These are phyloP conservation scores for Suncus etruscus DNA, from an alignment of 2,113 vertebrate species.

Conservation along the genomic window DNA sequence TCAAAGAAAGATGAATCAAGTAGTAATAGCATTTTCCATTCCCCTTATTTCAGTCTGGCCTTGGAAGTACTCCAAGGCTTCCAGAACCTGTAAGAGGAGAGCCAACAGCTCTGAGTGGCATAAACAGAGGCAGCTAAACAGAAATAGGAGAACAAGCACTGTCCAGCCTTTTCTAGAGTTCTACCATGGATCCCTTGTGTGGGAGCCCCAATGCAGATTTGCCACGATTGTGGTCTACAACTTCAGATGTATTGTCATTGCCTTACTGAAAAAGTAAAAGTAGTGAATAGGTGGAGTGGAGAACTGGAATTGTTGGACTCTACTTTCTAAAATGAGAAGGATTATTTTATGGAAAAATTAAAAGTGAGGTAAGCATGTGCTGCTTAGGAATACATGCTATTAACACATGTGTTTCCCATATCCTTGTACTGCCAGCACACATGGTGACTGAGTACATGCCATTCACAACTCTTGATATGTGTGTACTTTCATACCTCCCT, in stretches of 20 bases:
- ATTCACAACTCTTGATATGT: too few species aligned
- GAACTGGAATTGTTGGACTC: background rate
- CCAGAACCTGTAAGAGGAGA: background rate
- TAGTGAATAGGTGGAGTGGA: background rate
- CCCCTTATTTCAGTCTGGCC: background rate
- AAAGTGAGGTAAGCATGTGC: too few species aligned
- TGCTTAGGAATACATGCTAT: too few species aligned
- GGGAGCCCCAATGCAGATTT: background rate
- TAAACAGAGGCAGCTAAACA: background rate
- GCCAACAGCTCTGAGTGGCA: fast-evolving
- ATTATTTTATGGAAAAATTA: background rate
- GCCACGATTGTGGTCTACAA: background rate
- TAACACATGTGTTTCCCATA: too few species aligned
- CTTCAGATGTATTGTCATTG: background rate
- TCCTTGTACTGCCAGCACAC: too few species aligned
- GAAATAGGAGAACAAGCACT: background rate
- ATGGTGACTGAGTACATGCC: too few species aligned
- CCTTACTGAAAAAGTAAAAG: background rate
- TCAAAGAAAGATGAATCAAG: constrained; percentile 32
- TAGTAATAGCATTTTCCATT: constrained; percentile 10
- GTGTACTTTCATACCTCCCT: too few species aligned
- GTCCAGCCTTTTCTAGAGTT: background rate
- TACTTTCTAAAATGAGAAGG: constrained; percentile 30
- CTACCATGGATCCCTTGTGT: background rate
- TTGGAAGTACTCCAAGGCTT: background rate